These are phyloP conservation scores for Triplophysa bombifrons DNA, from an alignment of 2,797 vertebrate genomes.

Conservation along the genomic window DNA sequence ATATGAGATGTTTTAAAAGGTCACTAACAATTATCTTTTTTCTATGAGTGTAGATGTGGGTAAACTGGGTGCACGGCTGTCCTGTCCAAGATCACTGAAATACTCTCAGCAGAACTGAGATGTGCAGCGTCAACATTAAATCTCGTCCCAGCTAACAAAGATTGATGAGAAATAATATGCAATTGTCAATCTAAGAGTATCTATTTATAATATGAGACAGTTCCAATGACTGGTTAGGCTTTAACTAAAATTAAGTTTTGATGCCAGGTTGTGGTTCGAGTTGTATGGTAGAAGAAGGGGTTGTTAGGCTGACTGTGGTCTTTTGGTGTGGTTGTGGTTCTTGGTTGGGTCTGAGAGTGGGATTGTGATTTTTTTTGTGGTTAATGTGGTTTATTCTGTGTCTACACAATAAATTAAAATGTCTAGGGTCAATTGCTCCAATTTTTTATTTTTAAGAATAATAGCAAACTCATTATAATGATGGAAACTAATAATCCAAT, in stretches of 20 bases:
- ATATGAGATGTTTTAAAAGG: slow-evolving; percentile 23
- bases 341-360: slow-evolving; percentile 10
- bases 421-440: not conserved
- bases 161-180: slow-evolving; percentile 2
- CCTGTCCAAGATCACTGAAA: not conserved
- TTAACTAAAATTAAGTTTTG: not conserved
- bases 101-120: slow-evolving; percentile 2
- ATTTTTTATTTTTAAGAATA: too few relatives aligned
- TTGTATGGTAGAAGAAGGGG: not conserved
- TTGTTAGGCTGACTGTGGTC: not conserved
- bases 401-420: not conserved
- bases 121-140: slow-evolving; percentile 11
- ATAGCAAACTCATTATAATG: too few relatives aligned
- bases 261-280: slow-evolving; percentile 1
- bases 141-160: slow-evolving; percentile 20
- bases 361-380: not conserved
- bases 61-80: not conserved
- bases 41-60: not conserved
- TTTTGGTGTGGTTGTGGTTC: slow-evolving; percentile 1
- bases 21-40: slow-evolving; percentile 22
- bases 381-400: not conserved
- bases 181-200: not conserved
- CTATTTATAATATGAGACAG: not conserved
- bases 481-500: too few relatives aligned
- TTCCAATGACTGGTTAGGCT: not conserved